Evolutionary conservation across 1,140 invertebrate species (phyloP).

Genomic region (Wasmannia auropunctata): DNA sequence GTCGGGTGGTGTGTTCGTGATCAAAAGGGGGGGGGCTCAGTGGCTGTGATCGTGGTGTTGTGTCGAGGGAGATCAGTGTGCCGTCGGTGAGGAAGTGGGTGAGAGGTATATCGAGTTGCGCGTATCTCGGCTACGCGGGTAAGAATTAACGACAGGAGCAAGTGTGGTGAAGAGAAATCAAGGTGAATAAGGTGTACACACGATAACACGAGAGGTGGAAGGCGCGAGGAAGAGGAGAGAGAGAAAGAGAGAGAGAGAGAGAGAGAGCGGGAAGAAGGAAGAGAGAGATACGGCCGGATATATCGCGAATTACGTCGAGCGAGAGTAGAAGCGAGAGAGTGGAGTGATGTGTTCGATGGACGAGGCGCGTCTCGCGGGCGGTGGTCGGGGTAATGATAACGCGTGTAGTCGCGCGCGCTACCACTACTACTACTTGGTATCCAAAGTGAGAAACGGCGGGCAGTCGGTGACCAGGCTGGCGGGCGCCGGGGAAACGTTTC

Average conservation of each 20-base stretch:
- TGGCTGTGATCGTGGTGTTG: constrained; percentile 48
- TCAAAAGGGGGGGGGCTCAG: constrained; percentile 8
- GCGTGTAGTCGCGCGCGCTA: constrained; percentile 69
- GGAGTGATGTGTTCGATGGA: constrained; percentile 85
- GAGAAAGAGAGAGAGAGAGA: not conserved
- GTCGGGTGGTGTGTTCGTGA: constrained; percentile 45
- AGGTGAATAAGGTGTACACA: constrained; percentile 23
- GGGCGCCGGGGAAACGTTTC: constrained; percentile 84
- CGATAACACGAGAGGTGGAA: not conserved
- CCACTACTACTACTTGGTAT: constrained; percentile 70
- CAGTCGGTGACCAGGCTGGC: constrained; percentile 84
- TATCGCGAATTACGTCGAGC: constrained; percentile 62
- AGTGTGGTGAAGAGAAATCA: constrained; percentile 34
- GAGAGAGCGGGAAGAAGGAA: constrained; percentile 1
- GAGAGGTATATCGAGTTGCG: constrained; percentile 10
- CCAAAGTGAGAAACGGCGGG: constrained; percentile 77
- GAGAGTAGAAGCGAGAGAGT: constrained; percentile 66
- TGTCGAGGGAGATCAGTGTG: constrained; percentile 36
- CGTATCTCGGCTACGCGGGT: not conserved
- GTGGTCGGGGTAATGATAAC: constrained; percentile 81
- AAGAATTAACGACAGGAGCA: constrained; percentile 31
- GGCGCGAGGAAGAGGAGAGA: constrained; percentile 5
- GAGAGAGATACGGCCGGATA: constrained; percentile 35
- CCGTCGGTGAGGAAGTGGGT: constrained; percentile 40
- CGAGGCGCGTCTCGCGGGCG: constrained; percentile 83